Evolutionary conservation across 2,113 vertebrate species (phyloP), one percentile per base, ranked within the genome.

Genomic region (Tretioscincus oriximinensis): DNA sequence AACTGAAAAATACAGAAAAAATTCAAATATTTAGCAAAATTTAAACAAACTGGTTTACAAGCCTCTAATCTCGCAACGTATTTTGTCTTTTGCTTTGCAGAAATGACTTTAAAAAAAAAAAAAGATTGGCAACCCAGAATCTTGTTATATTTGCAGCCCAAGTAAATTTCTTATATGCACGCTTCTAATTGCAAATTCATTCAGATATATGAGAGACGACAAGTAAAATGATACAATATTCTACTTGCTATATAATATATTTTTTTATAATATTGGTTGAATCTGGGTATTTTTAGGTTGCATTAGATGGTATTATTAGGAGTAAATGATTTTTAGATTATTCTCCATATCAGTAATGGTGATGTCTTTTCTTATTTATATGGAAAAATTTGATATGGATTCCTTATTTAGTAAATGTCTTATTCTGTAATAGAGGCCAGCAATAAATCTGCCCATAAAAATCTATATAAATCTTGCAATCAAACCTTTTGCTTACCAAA

Each of bases 401-500:
- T 85, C 88, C 80, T 84, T 92, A 81, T 92, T 93, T 93, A 88
- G 78, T 2, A 24, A 31, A 76, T 64, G 81, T 81, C 88, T 91
- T 85, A 71, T 88, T 86, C 77, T 91, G 91, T 92, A 92, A 93
- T 85, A 88, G 86, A 93, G 84, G 83, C 84, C 81, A 87, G 79
- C 86, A 85, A 93, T 94, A 94, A 93, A 63, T 58, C 84, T 91
- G 87, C 54, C 81, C 88, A 87, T 83, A 92, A 92, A 92, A 86
- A 81, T 93, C 92, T 89, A 89, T 91, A 84, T 93, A 94, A 95
- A 92, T 93, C 88, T 93, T 92, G 92, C 86, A 92, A 94, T 92
- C 85, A 88, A 93, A 93, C 92, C 88, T 88, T 93, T 91, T 65
- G 20, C 77, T 92, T 92, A 91, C 86, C 89, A 95, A 94, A 93